Evolutionary conservation across 2,888 invertebrate species (phyloP).

Genomic region (Diaphora mendica): DNA sequence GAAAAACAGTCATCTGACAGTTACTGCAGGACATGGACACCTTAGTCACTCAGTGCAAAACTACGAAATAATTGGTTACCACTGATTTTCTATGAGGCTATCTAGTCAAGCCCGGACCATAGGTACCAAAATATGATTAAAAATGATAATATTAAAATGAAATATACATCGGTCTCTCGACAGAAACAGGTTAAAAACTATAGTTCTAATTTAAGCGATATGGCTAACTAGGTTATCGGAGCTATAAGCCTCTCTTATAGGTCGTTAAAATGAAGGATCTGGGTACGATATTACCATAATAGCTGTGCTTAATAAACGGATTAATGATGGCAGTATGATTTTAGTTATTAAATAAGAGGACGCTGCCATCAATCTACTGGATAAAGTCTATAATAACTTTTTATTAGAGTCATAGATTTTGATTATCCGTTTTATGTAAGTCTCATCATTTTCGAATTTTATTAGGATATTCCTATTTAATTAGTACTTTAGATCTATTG

Average conservation of each 20-base stretch:
- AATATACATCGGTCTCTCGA: background rate
- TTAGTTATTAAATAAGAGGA: constrained; percentile 19
- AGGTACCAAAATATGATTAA: too few species aligned
- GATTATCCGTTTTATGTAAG: background rate
- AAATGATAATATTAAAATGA: too few species aligned
- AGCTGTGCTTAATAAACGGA: constrained; percentile 18
- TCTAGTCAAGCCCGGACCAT: too few species aligned
- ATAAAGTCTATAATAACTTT: constrained; percentile 6
- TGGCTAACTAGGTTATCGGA: constrained; percentile 8
- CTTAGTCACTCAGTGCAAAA: too few species aligned
- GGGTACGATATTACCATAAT: constrained; percentile 22
- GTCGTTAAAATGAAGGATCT: constrained; percentile 21
- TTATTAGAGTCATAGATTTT: constrained; percentile 3
- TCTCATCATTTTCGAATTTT: background rate
- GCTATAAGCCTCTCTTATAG: constrained; percentile 18
- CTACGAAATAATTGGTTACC: too few species aligned
- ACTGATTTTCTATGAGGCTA: too few species aligned
- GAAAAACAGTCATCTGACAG: too few species aligned
- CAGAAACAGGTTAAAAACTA: constrained; percentile 2
- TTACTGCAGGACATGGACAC: too few species aligned
- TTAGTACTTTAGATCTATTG: background rate
- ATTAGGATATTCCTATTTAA: background rate
- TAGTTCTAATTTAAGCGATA: background rate
- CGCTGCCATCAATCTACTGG: constrained; percentile 1
- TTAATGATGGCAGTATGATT: constrained; percentile 21